These are phyloP conservation scores for Agrotis puta DNA, from an alignment of 2,888 invertebrate genomes.

Conservation along the genomic window DNA sequence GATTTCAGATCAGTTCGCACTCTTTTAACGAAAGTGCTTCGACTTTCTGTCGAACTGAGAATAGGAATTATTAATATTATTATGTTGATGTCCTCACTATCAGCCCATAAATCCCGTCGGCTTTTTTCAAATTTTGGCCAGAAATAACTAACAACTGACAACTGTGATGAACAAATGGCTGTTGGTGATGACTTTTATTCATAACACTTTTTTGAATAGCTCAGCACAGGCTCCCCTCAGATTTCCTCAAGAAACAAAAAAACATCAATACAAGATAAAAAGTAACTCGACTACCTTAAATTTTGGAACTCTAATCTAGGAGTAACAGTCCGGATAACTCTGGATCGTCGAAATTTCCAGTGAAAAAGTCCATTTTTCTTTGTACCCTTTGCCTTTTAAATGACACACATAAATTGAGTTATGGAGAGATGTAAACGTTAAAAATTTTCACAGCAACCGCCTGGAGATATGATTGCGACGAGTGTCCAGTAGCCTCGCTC, in stretches of 20 bases:
- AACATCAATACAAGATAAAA: neutral
- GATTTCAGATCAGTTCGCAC: conserved; percentile 8
- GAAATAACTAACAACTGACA: too few species aligned
- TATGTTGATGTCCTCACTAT: neutral
- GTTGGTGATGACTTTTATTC: neutral
- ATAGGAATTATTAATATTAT: conserved; percentile 8
- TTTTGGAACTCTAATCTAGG: neutral
- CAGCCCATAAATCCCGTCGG: conserved; percentile 3
- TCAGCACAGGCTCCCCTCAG: rapidly evolving
- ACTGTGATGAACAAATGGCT: neutral
- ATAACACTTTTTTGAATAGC: neutral
- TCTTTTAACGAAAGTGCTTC: conserved; percentile 14
- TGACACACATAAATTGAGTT: conserved; percentile 56
- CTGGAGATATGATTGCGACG: conserved; percentile 86
- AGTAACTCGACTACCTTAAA: neutral
- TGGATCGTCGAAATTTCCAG: neutral
- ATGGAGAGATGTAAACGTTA: conserved; percentile 66
- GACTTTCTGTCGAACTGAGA: conserved; percentile 1
- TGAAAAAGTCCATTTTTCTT: neutral
- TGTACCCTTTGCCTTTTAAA: conserved; percentile 26
- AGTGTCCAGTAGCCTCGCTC: conserved; percentile 90
- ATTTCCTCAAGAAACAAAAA: neutral
- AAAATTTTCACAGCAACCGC: conserved; percentile 76
- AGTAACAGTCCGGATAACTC: neutral
- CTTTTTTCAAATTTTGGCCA: too few species aligned